These are phyloP conservation scores for Pygoscelis antarcticus DNA, from an alignment of 2,113 vertebrate species.

Conservation along the genomic window DNA sequence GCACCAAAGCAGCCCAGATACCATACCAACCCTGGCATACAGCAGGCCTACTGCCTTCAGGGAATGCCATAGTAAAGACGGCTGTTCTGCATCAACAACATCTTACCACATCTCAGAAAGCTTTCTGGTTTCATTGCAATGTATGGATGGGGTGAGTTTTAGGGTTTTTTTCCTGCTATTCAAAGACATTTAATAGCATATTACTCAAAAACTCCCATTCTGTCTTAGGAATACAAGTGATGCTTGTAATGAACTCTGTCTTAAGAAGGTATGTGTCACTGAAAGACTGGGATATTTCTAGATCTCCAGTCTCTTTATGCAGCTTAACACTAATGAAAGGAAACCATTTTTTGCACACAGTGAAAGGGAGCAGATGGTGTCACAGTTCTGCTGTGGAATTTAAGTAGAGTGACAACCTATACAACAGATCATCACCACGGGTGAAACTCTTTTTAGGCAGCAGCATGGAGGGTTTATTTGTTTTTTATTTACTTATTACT, in stretches of 20 bases:
- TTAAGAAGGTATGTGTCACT: slow-evolving; percentile 28
- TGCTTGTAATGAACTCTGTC: slow-evolving; percentile 6
- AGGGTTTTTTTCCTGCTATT: not conserved
- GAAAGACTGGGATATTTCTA: slow-evolving; percentile 35
- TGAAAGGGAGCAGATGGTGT: slow-evolving; percentile 71
- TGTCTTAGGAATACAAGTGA: not conserved
- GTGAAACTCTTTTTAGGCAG: slow-evolving; percentile 35
- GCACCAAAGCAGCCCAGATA: not conserved
- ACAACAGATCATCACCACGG: slow-evolving; percentile 46
- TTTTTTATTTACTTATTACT: slow-evolving; percentile 27
- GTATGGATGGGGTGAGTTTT: not conserved
- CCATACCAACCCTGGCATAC: not conserved
- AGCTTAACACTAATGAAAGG: slow-evolving; percentile 68
- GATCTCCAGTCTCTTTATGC: slow-evolving; percentile 47
- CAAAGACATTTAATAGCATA: not conserved
- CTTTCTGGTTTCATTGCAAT: not conserved
- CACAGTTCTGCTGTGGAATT: slow-evolving; percentile 69
- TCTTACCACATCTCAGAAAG: not conserved
- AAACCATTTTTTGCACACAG: slow-evolving; percentile 66
- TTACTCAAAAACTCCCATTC: not conserved
- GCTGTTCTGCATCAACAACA: not conserved
- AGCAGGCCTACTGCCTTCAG: not conserved
- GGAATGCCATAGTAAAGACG: not conserved
- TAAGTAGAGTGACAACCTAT: slow-evolving; percentile 66
- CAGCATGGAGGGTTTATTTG: slow-evolving; percentile 16